These are phyloP conservation scores for Paragorgia papillata DNA, from an alignment of 92 coral and sea anemone species.

Conservation along the genomic window DNA sequence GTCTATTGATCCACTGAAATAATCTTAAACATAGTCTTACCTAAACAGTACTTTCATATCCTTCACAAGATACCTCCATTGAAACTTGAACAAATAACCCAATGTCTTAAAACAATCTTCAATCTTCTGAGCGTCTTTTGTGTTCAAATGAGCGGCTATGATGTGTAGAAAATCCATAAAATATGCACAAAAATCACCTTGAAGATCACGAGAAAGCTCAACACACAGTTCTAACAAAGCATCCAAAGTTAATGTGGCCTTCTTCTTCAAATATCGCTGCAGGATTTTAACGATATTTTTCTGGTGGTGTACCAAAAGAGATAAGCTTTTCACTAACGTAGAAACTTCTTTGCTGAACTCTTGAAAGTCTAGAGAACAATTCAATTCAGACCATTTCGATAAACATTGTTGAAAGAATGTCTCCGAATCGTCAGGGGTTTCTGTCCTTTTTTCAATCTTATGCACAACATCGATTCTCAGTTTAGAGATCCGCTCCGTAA, in stretches of 20 bases:
- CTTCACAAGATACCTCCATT: conserved; percentile 83
- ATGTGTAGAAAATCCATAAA: conserved; percentile 73
- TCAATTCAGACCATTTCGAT: conserved; percentile 82
- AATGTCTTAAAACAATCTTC: conserved; percentile 80
- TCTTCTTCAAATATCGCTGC: conserved; percentile 65
- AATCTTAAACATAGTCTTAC: no score
- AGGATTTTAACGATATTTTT: conserved; percentile 61
- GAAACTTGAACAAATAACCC: conserved; percentile 82
- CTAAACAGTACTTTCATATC: conserved; percentile 74
- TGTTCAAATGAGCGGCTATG: conserved; percentile 63
- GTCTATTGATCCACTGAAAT: no score
- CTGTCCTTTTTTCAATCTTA: conserved; percentile 73
- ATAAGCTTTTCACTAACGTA: conserved; percentile 76
- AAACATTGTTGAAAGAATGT: conserved; percentile 84
- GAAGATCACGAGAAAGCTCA: conserved; percentile 84
- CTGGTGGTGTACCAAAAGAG: conserved; percentile 82
- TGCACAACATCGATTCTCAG: conserved; percentile 83
- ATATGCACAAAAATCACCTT: conserved; percentile 76
- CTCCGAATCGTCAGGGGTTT: conserved; percentile 85
- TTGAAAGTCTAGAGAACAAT: conserved; percentile 91
- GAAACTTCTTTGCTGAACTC: conserved; percentile 61
- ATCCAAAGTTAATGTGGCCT: conserved; percentile 66
- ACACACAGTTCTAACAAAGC: conserved; percentile 79
- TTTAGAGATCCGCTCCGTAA: conserved; percentile 86
- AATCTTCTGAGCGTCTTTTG: conserved; percentile 71